phyloP scores from a whole-genome alignment of 1,140 invertebrate genomes.

The Drosophila arawakana region DNA sequence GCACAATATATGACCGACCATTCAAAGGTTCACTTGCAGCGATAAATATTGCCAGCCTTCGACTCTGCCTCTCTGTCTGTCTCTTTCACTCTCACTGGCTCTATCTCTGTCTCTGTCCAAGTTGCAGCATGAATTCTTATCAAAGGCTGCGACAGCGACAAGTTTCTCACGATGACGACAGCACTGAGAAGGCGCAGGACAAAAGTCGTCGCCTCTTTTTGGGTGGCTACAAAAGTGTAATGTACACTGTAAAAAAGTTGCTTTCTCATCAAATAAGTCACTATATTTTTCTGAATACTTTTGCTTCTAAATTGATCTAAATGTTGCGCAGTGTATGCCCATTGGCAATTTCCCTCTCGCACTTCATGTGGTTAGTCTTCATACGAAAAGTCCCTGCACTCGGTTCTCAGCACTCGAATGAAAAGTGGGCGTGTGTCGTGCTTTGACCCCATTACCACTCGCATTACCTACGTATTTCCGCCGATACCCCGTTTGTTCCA shows the following conservation, averaged over 20 bases:
- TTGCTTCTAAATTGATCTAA: too few relatives aligned
- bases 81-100: too few relatives aligned
- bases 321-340: too few relatives aligned
- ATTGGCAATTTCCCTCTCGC: too few relatives aligned
- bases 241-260: conserved; percentile 12
- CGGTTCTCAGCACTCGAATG: conserved; percentile 5
- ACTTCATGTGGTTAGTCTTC: too few relatives aligned
- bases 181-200: conserved; percentile 52
- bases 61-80: too few relatives aligned
- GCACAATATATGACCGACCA: conserved; percentile 47
- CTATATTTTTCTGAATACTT: too few relatives aligned
- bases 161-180: conserved; percentile 72
- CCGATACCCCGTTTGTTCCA: background rate
- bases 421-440: conserved; percentile 40
- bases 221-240: conserved; percentile 56
- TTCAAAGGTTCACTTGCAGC: conserved; percentile 69
- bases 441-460: conserved; percentile 52
- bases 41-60: conserved; percentile 66
- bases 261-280: too few relatives aligned
- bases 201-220: conserved; percentile 35
- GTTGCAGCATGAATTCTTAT: conserved; percentile 53
- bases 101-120: background rate
- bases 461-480: background rate
- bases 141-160: conserved; percentile 52
- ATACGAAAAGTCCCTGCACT: conserved; percentile 13